Percentiles rank a stretch among this genome's conserved stretches.
phyloP scores from a whole-genome alignment of 2,888 invertebrate species.

The Chloroclystis v-ata region DNA sequence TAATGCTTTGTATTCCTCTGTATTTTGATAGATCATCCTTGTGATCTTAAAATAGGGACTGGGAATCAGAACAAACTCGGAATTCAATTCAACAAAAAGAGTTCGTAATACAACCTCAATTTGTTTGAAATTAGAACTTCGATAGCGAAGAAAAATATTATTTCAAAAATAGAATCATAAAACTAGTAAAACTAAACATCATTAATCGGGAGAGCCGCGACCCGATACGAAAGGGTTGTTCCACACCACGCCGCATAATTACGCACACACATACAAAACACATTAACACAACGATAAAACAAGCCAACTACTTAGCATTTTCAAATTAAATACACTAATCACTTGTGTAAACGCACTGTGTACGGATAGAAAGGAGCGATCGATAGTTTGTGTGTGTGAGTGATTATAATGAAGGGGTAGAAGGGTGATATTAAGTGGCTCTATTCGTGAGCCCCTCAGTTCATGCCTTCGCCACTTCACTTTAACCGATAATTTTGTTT shows the following conservation, averaged over 20 bases:
- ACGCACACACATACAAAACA: constrained; percentile 46
- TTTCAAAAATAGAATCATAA: constrained; percentile 5
- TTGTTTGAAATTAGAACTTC: background rate
- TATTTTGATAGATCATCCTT: too few relatives aligned
- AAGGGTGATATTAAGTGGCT: constrained; percentile 77
- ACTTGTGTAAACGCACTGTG: constrained; percentile 69
- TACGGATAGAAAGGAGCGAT: constrained; percentile 56
- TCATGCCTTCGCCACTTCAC: constrained; percentile 70
- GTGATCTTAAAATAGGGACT: too few relatives aligned
- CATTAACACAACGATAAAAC: constrained; percentile 66
- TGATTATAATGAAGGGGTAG: constrained; percentile 77
- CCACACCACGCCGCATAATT: constrained; percentile 61
- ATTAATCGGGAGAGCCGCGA: constrained; percentile 64
- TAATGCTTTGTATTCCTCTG: too few relatives aligned
- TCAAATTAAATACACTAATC: constrained; percentile 79
- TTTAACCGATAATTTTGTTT: constrained; percentile 58
- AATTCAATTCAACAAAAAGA: too few relatives aligned
- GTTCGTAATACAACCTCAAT: too few relatives aligned
- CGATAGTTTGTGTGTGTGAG: constrained; percentile 70
- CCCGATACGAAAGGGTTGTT: constrained; percentile 66
- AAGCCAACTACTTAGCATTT: constrained; percentile 78
- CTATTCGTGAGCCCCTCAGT: constrained; percentile 68
- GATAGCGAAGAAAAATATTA: background rate
- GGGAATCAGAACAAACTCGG: too few relatives aligned
- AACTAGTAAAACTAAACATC: constrained; percentile 37